These are phyloP conservation scores for Acromyrmex heyeri DNA, from an alignment of 1,140 invertebrate species.

Conservation along the genomic window DNA sequence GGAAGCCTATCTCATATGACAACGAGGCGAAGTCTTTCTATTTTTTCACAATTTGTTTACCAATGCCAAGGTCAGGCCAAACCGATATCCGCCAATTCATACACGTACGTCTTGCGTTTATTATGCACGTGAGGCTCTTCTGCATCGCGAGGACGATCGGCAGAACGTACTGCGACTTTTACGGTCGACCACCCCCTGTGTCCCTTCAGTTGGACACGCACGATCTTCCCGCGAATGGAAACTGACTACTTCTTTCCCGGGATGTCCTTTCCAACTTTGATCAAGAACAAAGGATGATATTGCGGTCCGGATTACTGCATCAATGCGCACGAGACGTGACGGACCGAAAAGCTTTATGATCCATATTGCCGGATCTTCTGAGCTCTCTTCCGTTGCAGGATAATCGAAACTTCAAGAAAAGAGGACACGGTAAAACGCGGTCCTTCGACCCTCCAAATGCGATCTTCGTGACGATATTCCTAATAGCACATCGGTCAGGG, in stretches of 20 bases:
- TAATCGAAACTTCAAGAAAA: slow-evolving; percentile 32
- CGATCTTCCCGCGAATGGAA: slow-evolving; percentile 16
- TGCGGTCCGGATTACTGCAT: not conserved
- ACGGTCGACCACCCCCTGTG: slow-evolving; percentile 3
- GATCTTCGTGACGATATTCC: slow-evolving; percentile 31
- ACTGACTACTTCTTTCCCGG: slow-evolving; percentile 12
- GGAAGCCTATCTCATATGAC: slow-evolving; percentile 16
- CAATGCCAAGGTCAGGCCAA: slow-evolving; percentile 52
- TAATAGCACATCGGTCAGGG: not conserved
- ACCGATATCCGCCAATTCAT: slow-evolving; percentile 27
- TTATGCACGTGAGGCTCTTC: slow-evolving; percentile 17
- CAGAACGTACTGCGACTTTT: not conserved
- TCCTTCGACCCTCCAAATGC: not conserved
- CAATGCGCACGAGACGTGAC: slow-evolving; percentile 8
- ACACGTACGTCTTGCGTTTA: slow-evolving; percentile 42
- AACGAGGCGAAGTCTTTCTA: slow-evolving; percentile 2
- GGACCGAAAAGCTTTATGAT: slow-evolving; percentile 22
- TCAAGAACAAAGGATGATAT: slow-evolving; percentile 18
- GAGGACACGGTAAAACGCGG: not conserved
- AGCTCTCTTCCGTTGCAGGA: not conserved
- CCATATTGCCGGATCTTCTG: slow-evolving; percentile 41
- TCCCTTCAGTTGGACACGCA: not conserved
- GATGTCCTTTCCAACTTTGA: slow-evolving; percentile 27
- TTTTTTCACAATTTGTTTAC: slow-evolving; percentile 32
- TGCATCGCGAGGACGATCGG: slow-evolving; percentile 13